A percentile compares a stretch with the other conserved stretches of the same genome.
Conservation (phyloP, 1,140 invertebrate genomes). For the Oscheius sp. region DNA sequence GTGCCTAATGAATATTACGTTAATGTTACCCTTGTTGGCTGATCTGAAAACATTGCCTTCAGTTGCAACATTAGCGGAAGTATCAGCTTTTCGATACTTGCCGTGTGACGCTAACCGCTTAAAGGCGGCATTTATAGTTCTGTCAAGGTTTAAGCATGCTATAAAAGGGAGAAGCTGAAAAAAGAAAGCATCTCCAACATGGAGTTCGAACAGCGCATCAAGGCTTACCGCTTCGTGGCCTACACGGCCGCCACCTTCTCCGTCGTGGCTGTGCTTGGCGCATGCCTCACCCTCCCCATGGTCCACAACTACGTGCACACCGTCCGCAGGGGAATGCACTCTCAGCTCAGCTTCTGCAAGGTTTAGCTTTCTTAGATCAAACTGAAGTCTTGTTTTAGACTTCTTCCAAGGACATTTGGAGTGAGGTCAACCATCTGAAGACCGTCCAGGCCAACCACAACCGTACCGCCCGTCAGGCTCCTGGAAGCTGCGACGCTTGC, state of each 20-base stretch:
- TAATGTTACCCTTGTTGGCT: no score
- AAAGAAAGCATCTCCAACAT: not conserved
- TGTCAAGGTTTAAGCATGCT: no score
- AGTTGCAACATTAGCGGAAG: no score
- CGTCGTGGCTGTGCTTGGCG: conserved; percentile 28
- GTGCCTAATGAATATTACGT: no score
- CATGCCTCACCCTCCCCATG: conserved; percentile 40
- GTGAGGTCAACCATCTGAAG: conserved; percentile 41
- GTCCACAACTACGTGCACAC: conserved; percentile 40
- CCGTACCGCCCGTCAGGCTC: conserved; percentile 32
- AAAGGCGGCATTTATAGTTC: no score
- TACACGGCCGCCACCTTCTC: conserved; percentile 30
- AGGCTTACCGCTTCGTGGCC: conserved; percentile 24
- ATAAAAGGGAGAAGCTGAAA: not conserved
- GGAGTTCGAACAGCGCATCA: conserved; percentile 9
- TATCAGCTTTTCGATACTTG: no score
- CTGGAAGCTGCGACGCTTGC: conserved; percentile 40
- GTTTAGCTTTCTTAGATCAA: not conserved
- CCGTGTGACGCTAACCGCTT: no score
- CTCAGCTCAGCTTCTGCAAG: conserved; percentile 36
- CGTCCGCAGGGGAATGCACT: conserved; percentile 27
- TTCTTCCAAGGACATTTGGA: conserved; percentile 42
- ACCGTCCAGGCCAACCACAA: conserved; percentile 16
- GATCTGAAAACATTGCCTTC: no score
- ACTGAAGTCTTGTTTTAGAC: conserved; percentile 10